phyloP scores from a whole-genome alignment of 2,888 invertebrate species.

The Rotaria magnacalcarata region DNA sequence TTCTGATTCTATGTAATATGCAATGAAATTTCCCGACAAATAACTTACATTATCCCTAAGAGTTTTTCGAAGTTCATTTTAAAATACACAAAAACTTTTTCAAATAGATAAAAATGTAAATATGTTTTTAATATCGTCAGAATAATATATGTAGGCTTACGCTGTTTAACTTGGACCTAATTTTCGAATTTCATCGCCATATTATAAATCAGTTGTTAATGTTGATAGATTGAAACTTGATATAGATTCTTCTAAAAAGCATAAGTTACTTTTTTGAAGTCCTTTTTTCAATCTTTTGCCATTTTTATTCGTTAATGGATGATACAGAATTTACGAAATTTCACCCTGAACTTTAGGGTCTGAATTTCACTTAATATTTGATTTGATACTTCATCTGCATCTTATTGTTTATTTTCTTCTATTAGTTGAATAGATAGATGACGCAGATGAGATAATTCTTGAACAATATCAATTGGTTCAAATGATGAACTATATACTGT shows the following conservation, averaged over 20 bases:
- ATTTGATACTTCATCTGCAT: constrained; percentile 91
- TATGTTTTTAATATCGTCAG: constrained; percentile 63
- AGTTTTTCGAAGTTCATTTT: constrained; percentile 73
- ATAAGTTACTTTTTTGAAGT: not conserved
- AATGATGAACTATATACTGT: constrained; percentile 70
- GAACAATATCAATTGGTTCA: constrained; percentile 80
- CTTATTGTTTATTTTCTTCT: constrained; percentile 75
- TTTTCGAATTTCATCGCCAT: constrained; percentile 51
- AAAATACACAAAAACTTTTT: constrained; percentile 40
- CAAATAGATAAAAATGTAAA: not conserved
- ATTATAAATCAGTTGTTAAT: not conserved
- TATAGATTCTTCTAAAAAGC: not conserved
- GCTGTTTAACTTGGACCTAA: constrained; percentile 70
- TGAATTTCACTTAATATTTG: constrained; percentile 86
- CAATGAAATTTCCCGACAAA: constrained; percentile 85
- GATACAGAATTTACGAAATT: constrained; percentile 64
- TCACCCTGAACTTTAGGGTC: too few species aligned
- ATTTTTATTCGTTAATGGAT: not conserved
- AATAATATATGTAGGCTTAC: constrained; percentile 80
- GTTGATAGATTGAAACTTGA: constrained; percentile 45
- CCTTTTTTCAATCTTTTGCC: constrained; percentile 29
- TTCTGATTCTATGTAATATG: constrained; percentile 65
- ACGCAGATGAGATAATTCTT: constrained; percentile 74
- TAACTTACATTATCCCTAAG: constrained; percentile 84
- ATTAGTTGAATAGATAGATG: constrained; percentile 60